Conservation (phyloP, 2,888 invertebrate genomes). For the Cataglyphis albicans region DNA sequence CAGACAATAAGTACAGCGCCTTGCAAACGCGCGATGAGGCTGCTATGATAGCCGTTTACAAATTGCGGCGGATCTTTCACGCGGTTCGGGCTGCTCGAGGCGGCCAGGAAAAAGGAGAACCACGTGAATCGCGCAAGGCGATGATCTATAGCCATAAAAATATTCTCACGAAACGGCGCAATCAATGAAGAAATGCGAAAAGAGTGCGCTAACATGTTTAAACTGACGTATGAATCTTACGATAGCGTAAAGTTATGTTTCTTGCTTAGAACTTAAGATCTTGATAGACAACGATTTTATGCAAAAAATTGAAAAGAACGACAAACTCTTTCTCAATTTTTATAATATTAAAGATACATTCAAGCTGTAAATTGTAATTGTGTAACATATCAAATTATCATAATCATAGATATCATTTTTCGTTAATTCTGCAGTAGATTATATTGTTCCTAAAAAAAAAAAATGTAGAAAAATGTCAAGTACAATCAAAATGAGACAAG, state of each 20-base stretch:
- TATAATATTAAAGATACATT: too few relatives aligned
- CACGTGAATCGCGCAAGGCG: conserved; percentile 47
- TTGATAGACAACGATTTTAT: neutral
- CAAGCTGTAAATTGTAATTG: too few relatives aligned
- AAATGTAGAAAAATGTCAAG: neutral
- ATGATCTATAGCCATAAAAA: conserved; percentile 50
- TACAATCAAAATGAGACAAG: conserved; percentile 6
- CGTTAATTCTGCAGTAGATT: too few relatives aligned
- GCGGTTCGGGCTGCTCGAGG: conserved; percentile 42
- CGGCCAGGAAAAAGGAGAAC: conserved; percentile 22
- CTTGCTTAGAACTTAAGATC: neutral
- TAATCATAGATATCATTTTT: too few relatives aligned
- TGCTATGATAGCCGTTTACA: conserved; percentile 57
- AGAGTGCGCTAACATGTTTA: neutral
- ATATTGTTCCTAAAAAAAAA: too few relatives aligned
- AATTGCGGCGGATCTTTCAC: conserved; percentile 58
- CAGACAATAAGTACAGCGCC: conserved; percentile 56
- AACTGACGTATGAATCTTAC: conserved; percentile 1
- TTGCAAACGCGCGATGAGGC: conserved; percentile 45
- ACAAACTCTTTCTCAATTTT: neutral
- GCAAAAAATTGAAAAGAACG: neutral
- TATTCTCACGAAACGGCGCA: conserved; percentile 20
- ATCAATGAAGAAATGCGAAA: conserved; percentile 29
- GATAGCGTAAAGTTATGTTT: neutral
- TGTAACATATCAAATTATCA: too few relatives aligned